Conservation (phyloP, 1,140 invertebrate species). For the Drosophila bipectinata region DNA sequence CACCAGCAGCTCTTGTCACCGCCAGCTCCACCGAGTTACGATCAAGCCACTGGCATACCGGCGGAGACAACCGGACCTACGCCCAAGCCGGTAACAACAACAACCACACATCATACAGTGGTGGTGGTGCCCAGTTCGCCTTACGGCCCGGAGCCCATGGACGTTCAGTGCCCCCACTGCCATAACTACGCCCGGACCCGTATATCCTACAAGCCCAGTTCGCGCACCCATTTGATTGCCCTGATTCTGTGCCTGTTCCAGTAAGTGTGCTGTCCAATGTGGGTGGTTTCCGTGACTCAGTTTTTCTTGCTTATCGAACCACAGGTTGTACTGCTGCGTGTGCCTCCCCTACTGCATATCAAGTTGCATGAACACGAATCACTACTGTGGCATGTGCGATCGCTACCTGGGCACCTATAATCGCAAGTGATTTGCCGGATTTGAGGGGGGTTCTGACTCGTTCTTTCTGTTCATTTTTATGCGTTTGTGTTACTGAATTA, state of each 20-base stretch:
- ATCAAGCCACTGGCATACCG: conserved; percentile 59
- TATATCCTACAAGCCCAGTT: conserved; percentile 85
- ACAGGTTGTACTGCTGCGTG: conserved; percentile 87
- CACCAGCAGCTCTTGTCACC: conserved; percentile 47
- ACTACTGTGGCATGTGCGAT: conserved; percentile 88
- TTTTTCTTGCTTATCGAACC: conserved; percentile 51
- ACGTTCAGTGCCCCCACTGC: conserved; percentile 86
- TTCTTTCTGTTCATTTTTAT: background rate
- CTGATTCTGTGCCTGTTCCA: conserved; percentile 86
- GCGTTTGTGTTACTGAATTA: background rate
- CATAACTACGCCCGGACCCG: conserved; percentile 84
- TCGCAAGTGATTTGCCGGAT: conserved; percentile 40
- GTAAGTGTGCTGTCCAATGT: conserved; percentile 79
- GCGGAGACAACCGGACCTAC: conserved; percentile 43
- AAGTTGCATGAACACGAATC: conserved; percentile 87
- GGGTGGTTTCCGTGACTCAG: background rate
- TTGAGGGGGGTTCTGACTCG: background rate
- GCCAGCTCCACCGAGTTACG: conserved; percentile 66
- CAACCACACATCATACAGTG: conserved; percentile 53
- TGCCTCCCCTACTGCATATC: conserved; percentile 88
- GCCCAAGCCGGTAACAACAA: background rate
- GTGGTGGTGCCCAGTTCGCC: conserved; percentile 57
- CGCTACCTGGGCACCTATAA: conserved; percentile 86
- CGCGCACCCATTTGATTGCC: conserved; percentile 87
- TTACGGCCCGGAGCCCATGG: conserved; percentile 84